A percentile compares a stretch with the other conserved stretches of the same genome.
phyloP scores from a whole-genome alignment of 2,797 vertebrate genomes.

The Pteronotus mesoamericanus region DNA sequence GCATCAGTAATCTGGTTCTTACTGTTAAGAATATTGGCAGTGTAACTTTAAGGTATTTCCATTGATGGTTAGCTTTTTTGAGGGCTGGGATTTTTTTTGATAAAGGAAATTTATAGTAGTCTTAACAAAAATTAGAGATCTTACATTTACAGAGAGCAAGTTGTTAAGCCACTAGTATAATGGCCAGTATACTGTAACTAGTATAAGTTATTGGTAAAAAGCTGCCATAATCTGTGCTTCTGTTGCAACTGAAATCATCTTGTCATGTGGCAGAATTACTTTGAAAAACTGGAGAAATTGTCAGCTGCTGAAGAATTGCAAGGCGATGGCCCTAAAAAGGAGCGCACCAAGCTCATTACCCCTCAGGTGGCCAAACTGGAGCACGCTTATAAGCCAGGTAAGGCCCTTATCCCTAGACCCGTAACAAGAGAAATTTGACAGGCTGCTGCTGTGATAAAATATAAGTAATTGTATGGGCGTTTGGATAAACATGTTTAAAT shows the following conservation, averaged over 20 bases:
- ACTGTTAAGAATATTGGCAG: not conserved
- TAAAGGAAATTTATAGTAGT: not conserved
- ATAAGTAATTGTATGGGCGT: not conserved
- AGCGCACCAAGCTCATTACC: slow-evolving; percentile 95
- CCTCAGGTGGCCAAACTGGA: slow-evolving; percentile 97
- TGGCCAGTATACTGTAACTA: no score
- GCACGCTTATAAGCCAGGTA: slow-evolving; percentile 96
- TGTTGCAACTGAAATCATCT: not conserved
- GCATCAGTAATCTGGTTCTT: not conserved
- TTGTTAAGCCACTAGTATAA: not conserved
- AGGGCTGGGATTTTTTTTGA: not conserved
- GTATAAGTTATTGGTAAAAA: not conserved
- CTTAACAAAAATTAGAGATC: not conserved
- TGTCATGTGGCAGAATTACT: slow-evolving; percentile 89
- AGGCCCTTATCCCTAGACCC: not conserved
- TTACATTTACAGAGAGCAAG: not conserved
- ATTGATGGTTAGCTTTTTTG: not conserved
- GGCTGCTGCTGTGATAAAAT: not conserved
- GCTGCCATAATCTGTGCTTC: not conserved
- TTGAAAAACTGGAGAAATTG: slow-evolving; percentile 96
- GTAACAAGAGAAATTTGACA: not conserved
- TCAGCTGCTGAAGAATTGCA: slow-evolving; percentile 89
- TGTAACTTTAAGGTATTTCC: not conserved
- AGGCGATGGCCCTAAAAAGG: slow-evolving; percentile 92
- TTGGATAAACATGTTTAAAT: not conserved